Conservation (phyloP, 2,113 vertebrate species). For the Cyrtonyx montezumae region DNA sequence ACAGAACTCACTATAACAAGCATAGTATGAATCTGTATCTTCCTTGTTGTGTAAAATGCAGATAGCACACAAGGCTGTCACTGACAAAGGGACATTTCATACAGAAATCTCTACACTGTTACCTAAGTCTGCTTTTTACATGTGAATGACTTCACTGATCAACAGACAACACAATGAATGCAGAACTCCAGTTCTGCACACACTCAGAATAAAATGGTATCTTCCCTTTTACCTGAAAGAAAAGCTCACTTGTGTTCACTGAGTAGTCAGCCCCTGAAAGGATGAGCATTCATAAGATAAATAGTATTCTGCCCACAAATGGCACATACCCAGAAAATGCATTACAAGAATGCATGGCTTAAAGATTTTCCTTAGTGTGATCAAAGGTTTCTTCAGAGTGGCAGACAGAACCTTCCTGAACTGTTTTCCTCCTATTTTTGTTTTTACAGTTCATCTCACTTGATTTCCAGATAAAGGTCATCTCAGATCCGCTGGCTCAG, state of each 20-base stretch:
- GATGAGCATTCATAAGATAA: not conserved
- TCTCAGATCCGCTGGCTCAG: not conserved
- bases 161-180: not conserved
- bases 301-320: not conserved
- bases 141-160: not conserved
- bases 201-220: not conserved
- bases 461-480: constrained; percentile 6
- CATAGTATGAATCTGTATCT: not conserved
- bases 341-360: constrained; percentile 10
- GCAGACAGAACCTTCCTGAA: not conserved
- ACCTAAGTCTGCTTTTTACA: not conserved
- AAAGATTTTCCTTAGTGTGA: constrained; percentile 21
- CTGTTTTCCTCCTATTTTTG: not conserved
- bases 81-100: not conserved
- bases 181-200: not conserved
- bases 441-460: not conserved
- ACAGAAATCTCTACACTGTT: not conserved
- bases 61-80: not conserved
- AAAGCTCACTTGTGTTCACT: not conserved
- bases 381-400: not conserved
- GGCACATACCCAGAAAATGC: constrained; percentile 34
- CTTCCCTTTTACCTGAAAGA: not conserved
- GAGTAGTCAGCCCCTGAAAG: not conserved
- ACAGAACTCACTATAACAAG: not conserved
- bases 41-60: not conserved